phyloP scores from a whole-genome alignment of 2,113 vertebrate species.

The Varanus komodoensis region DNA sequence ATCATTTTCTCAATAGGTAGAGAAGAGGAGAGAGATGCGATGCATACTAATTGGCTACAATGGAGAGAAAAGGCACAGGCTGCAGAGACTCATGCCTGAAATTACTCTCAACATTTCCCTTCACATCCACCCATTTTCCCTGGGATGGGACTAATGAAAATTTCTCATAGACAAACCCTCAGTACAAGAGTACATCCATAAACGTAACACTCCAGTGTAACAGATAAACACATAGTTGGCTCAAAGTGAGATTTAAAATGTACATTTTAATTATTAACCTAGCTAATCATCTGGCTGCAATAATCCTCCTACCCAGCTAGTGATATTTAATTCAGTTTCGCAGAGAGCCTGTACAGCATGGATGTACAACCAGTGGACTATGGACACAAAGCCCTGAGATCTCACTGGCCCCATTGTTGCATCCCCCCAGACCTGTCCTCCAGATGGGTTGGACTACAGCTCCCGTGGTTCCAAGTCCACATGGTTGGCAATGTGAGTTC shows the following conservation, averaged over 20 bases:
- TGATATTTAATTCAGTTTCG: background rate
- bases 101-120: background rate
- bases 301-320: background rate
- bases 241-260: background rate
- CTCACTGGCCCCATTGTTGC: no score
- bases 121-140: background rate
- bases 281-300: background rate
- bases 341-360: background rate
- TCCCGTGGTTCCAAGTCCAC: no score
- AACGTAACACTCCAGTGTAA: background rate
- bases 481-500: no score
- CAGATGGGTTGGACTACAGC: no score
- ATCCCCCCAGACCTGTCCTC: no score
- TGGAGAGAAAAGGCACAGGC: background rate
- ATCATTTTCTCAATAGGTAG: constrained; percentile 4
- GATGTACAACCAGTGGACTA: background rate
- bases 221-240: background rate
- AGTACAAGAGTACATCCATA: background rate
- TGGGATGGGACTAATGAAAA: background rate
- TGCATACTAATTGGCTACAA: constrained; percentile 7
- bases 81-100: background rate
- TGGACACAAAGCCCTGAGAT: no score
- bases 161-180: background rate
- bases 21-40: background rate
- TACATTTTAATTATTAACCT: background rate